phyloP scores from a whole-genome alignment of 2,797 vertebrate genomes.

The Margarornis squamiger region DNA sequence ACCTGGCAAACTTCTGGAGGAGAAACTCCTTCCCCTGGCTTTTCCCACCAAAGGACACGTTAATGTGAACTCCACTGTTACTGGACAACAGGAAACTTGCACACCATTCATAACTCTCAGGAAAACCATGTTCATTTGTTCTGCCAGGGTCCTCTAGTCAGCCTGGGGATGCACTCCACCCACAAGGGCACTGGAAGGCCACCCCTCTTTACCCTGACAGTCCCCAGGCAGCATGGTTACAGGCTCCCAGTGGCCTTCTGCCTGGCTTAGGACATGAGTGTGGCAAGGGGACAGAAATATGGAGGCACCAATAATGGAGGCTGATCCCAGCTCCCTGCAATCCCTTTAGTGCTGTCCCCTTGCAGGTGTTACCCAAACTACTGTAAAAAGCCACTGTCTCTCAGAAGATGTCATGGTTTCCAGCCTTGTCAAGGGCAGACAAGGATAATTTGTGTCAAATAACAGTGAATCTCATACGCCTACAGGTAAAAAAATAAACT shows the following conservation, averaged over 20 bases:
- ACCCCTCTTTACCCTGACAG: background rate
- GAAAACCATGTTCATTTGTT: background rate
- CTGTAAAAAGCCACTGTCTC: background rate
- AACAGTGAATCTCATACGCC: background rate
- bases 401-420: background rate
- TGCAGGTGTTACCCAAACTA: background rate
- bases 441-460: background rate
- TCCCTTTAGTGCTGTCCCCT: background rate
- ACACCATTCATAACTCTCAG: background rate
- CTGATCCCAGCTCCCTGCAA: background rate
- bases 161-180: background rate
- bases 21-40: background rate
- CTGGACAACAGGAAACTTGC: background rate
- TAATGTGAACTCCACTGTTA: background rate
- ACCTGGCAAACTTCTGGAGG: background rate
- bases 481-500: background rate
- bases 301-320: background rate
- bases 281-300: background rate
- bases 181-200: background rate
- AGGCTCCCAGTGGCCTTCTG: background rate
- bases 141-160: background rate
- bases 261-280: background rate
- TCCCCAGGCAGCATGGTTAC: background rate
- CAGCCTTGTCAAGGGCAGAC: rapidly evolving
- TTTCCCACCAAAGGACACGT: background rate